Base-by-base conservation (phyloP, 2,888 invertebrate genomes). In the Cordilura impudica region DNA sequence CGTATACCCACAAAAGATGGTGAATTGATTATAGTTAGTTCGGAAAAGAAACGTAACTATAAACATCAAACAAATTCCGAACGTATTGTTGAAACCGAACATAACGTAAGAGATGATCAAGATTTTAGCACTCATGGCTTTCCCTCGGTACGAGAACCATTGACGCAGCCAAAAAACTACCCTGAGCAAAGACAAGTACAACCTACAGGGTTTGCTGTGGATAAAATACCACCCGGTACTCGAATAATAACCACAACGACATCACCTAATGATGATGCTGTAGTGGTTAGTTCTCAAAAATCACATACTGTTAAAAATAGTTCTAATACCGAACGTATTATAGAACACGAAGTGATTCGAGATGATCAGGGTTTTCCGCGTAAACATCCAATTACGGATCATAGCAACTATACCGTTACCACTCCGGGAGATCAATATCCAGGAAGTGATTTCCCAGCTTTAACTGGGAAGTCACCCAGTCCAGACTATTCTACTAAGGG, bases 31-130 rank as follows among this genome's bases (percentile, higher is more conserved):
- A 81, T 86, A 63, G 83, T 85, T 6, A 86, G 87, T 49, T 85
- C 87, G 3, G 85, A 87, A 80, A 83, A 85, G 73, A 85, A 83
- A 18, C 83, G 82, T 51, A 86, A 84, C 54, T 83, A 84, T 0
- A 88, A 85, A 81, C 85, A 85, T 21, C 83, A 84, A 16, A 84
- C 81, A 19, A 85, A 83, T 76, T 83, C 85, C 0, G 85, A 87
- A 76, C 84, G 83, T 54, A 84, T 85, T 65, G 76, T 83, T 14
- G 87, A 87, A 74, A 86, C 86, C 10, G 87, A 87, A 63, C 74
- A 83, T 8, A 49, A 84, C 4, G 72, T 79, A 12, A 82, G 78
- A 60, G 84, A 85, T 14, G 78, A 83, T 18, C 66, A 81, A 2
- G 82, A 82, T 61, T 84, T 72, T 45, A 65, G 82, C 4, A 83